Base-by-base conservation (phyloP, 2,888 invertebrate species). In the Cephus rjabovi region DNA sequence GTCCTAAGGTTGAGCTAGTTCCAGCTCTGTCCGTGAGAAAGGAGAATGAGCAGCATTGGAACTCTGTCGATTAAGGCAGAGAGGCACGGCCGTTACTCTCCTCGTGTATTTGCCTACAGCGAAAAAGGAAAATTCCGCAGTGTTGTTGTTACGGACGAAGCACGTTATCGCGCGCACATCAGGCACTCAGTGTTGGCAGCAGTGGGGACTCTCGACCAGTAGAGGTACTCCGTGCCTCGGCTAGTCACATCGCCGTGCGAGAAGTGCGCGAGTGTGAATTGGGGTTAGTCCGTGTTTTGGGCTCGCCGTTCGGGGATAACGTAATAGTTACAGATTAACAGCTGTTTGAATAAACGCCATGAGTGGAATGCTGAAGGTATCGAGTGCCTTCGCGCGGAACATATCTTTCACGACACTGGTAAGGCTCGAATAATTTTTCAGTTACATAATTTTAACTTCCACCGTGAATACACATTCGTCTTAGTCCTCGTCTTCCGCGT, bases 321-420 rank as follows among this genome's bases (percentile, higher is more conserved):
- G 23, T 23, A 40, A 71, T 34, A 12, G 35, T 68, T 34, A 40
- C 69, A 56, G 56, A 76, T 56, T 73, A 37, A 75, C 37, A 75
- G 69, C 73, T 68, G 69, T 56, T 74, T 40, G 68, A 69, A 68
- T 56, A 30, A 35, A 73, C 68, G 23, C 23, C n/a, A 90, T 90
- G 90, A 90, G 87, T 80, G 86, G 90, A 79, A 83, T 90, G 81
- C 83, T 90, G 81, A 90, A 89, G 84, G 81, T 90, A 71, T 88
- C 90, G 85, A 85, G 85, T 77, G 80, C 88, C 75, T 83, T 90
- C 71, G 85, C 87, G 76, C 89, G 86, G 84, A 87, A 87, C 77
- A 71, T 81, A 73, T 81, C 85, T 69, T 80, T 81, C 68, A 79
- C 83, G 75, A 85, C 85, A 37, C 81, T 88, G 86, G 89, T 89